These are phyloP conservation scores for Sebastiscus tertius DNA, from an alignment of 2,797 vertebrate species.

Conservation along the genomic window DNA sequence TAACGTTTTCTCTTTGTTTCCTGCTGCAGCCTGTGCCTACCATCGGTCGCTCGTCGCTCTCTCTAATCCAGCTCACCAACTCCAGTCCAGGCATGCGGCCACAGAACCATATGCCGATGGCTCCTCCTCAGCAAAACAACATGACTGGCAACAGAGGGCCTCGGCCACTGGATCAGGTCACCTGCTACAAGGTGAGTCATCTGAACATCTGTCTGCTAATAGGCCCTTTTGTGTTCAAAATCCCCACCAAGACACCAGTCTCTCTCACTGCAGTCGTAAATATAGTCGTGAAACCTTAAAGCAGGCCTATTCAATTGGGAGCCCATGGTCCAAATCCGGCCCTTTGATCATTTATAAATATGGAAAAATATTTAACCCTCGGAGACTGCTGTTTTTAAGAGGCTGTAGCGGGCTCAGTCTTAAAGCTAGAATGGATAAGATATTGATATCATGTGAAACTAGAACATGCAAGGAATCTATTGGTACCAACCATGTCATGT, in stretches of 20 bases:
- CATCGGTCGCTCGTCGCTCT: slow-evolving; percentile 87
- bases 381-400: too few relatives aligned
- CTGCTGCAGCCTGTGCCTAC: slow-evolving; percentile 58
- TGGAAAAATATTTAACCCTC: too few relatives aligned
- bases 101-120: slow-evolving; percentile 85
- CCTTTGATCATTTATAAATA: too few relatives aligned
- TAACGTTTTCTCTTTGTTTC: not conserved
- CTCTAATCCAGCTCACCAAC: slow-evolving; percentile 90
- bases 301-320: too few relatives aligned
- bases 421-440: too few relatives aligned
- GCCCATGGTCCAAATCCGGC: too few relatives aligned
- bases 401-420: too few relatives aligned
- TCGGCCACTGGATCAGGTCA: slow-evolving; percentile 96
- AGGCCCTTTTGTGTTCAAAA: not conserved
- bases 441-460: too few relatives aligned
- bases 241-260: not conserved
- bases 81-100: slow-evolving; percentile 87
- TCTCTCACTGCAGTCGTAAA: not conserved
- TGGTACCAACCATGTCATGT: too few relatives aligned
- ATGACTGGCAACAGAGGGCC: slow-evolving; percentile 90
- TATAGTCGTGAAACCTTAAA: not conserved
- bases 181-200: slow-evolving; percentile 94
- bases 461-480: rapidly evolving
- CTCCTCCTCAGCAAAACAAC: slow-evolving; percentile 77
- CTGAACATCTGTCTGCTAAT: not conserved